Percentiles rank a stretch among this genome's conserved stretches.
These are phyloP conservation scores for Drosophila malerkotliana DNA, from an alignment of 1,140 invertebrate genomes.

Conservation along the genomic window DNA sequence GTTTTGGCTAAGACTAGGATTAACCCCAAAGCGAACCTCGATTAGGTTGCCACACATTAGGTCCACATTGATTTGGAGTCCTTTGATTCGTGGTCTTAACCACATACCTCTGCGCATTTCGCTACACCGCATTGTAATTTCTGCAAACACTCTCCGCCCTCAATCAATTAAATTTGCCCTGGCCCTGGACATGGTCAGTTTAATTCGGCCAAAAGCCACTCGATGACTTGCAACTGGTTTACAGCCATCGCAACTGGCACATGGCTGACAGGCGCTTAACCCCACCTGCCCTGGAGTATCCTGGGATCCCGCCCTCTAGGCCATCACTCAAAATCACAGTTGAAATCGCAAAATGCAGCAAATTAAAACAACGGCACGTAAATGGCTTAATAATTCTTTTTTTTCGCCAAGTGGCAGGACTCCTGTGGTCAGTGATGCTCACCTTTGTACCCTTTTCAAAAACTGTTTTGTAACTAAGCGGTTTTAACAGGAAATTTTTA, in stretches of 20 bases:
- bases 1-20: background rate
- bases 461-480: background rate
- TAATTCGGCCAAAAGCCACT: conserved; percentile 28
- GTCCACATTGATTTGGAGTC: background rate
- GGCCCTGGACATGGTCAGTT: conserved; percentile 8
- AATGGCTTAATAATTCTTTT: conserved; percentile 53
- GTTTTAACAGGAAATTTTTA: too few relatives aligned
- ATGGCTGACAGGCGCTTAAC: conserved; percentile 40
- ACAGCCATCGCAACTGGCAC: conserved; percentile 14
- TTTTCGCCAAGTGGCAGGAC: background rate
- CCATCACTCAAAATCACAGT: conserved; percentile 42
- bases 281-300: conserved; percentile 10
- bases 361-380: conserved; percentile 57
- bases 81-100: conserved; percentile 15
- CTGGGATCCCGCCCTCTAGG: background rate
- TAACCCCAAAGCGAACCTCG: background rate
- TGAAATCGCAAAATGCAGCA: conserved; percentile 44
- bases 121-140: conserved; percentile 5
- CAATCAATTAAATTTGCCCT: conserved; percentile 34
- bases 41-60: background rate
- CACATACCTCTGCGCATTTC: background rate
- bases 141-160: conserved; percentile 1
- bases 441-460: background rate
- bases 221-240: conserved; percentile 30
- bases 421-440: conserved; percentile 10